Evolutionary conservation across 2,888 invertebrate genomes (phyloP).

Genomic region (Aproaerema taeniolella): DNA sequence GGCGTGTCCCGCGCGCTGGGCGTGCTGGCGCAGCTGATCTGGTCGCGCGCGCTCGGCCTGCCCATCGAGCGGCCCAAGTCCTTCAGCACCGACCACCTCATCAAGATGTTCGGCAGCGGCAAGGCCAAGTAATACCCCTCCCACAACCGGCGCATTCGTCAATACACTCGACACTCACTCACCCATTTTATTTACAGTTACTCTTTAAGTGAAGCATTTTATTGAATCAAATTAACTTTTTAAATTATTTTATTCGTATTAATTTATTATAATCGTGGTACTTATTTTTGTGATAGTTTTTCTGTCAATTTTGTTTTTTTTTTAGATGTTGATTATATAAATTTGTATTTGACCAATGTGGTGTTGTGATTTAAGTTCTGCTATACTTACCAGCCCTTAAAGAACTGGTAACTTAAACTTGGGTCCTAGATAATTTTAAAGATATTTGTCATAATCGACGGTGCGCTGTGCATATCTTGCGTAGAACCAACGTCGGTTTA

Average conservation of each 20-base stretch:
- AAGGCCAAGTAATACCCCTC: conserved; percentile 49
- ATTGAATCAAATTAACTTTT: too few species aligned
- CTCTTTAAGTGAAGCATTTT: too few species aligned
- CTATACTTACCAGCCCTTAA: too few species aligned
- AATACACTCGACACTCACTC: too few species aligned
- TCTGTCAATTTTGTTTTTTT: too few species aligned
- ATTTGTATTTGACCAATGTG: conserved; percentile 48
- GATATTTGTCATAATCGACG: conserved; percentile 7
- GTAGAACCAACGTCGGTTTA: conserved; percentile 23
- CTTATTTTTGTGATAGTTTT: too few species aligned
- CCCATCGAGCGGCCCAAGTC: conserved; percentile 94
- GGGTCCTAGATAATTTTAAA: conserved; percentile 9
- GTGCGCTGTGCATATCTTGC: conserved; percentile 47
- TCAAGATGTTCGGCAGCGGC: conserved; percentile 60
- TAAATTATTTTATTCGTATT: too few species aligned
- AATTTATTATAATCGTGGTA: too few species aligned
- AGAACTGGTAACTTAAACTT: too few species aligned
- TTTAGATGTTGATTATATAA: too few species aligned
- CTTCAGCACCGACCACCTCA: conserved; percentile 82
- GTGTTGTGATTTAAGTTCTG: too few species aligned
- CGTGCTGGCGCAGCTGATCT: conserved; percentile 88
- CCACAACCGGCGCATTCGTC: not conserved
- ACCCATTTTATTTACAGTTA: too few species aligned
- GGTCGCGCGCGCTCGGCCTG: conserved; percentile 91
- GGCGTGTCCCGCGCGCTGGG: conserved; percentile 94